These are phyloP conservation scores for Drosophila sp. DNA, from an alignment of 1,140 invertebrate genomes.

Conservation along the genomic window DNA sequence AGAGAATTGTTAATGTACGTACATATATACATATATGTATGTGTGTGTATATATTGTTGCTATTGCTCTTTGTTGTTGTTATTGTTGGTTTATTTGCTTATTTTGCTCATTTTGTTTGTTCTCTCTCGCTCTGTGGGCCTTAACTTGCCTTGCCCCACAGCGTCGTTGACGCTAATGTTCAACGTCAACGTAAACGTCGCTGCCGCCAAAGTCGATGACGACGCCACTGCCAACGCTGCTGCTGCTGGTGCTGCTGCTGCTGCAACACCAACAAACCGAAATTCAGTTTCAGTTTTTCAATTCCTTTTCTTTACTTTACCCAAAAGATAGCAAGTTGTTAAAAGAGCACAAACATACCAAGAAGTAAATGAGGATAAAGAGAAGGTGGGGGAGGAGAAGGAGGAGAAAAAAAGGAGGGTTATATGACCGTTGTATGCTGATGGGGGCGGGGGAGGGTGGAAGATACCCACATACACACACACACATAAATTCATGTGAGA, in stretches of 20 bases:
- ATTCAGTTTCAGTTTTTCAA: constrained; percentile 45
- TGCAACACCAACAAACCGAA: constrained; percentile 42
- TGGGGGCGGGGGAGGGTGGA: neutral
- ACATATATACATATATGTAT: neutral
- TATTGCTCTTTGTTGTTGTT: constrained; percentile 32
- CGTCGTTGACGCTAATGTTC: constrained; percentile 13
- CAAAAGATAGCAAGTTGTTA: constrained; percentile 67
- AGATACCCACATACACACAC: neutral
- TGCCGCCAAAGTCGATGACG: constrained; percentile 2
- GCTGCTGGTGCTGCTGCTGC: constrained; percentile 28
- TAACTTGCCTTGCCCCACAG: constrained; percentile 17
- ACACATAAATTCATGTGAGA: neutral
- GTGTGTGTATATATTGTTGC: constrained; percentile 25
- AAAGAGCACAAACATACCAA: constrained; percentile 62
- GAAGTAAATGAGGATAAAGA: constrained; percentile 33
- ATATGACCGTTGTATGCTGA: constrained; percentile 15
- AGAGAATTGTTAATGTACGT: constrained; percentile 42
- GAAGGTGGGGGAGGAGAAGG: neutral
- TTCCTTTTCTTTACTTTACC: constrained; percentile 18
- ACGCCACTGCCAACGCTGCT: constrained; percentile 17
- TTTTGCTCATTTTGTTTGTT: constrained; percentile 78
- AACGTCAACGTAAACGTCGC: constrained; percentile 9
- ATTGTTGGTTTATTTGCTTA: constrained; percentile 68
- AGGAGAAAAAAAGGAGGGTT: constrained; percentile 18
- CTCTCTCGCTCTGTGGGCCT: constrained; percentile 41